Conservation (phyloP, 2,888 invertebrate species). For the Drosophila quasianomalipes region DNA sequence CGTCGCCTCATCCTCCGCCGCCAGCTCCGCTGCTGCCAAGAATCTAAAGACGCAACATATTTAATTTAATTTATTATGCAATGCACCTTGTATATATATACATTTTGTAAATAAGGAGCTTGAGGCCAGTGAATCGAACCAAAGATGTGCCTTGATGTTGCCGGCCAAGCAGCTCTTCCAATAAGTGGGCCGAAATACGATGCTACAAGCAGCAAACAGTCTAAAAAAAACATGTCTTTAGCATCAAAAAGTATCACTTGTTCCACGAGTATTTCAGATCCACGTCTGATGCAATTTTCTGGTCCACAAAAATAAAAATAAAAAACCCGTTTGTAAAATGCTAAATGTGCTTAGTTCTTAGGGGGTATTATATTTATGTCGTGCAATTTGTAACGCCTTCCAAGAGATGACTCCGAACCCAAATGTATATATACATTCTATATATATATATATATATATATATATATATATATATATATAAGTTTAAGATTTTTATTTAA, state of each 20-base stretch:
- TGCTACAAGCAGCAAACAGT: constrained; percentile 15
- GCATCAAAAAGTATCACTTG: constrained; percentile 12
- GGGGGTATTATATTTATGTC: neutral
- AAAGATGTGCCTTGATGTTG: constrained; percentile 16
- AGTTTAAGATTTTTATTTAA: too few relatives aligned
- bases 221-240: neutral
- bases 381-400: neutral
- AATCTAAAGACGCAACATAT: constrained; percentile 27
- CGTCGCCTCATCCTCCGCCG: neutral
- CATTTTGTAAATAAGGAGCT: constrained; percentile 17
- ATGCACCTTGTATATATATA: constrained; percentile 26
- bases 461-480: too few relatives aligned
- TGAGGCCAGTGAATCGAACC: constrained; percentile 1
- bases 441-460: too few relatives aligned
- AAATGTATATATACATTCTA: neutral
- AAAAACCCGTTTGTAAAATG: neutral
- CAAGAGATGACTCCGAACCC: neutral
- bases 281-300: constrained; percentile 42
- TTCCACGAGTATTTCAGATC: constrained; percentile 3
- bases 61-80: constrained; percentile 8
- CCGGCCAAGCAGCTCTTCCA: constrained; percentile 9
- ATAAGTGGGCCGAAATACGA: constrained; percentile 21
- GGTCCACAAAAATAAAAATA: neutral
- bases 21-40: constrained; percentile 19
- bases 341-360: neutral